Percentiles rank a stretch among this genome's conserved stretches.
These are phyloP conservation scores for Halocaridina rubra DNA, from an alignment of 2,888 invertebrate species.

Conservation along the genomic window DNA sequence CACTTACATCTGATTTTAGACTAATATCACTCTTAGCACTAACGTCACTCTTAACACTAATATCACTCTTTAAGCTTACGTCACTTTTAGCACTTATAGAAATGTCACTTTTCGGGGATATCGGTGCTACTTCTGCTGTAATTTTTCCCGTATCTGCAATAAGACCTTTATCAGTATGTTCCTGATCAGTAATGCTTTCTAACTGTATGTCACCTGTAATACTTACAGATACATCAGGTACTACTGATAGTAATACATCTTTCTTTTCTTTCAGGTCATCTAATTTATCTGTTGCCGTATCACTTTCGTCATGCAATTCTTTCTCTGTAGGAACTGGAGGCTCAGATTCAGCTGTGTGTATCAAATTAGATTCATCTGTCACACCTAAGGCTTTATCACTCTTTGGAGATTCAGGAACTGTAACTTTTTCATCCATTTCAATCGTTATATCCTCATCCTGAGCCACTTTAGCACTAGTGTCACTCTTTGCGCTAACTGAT, in stretches of 20 bases:
- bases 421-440: conserved; percentile 25
- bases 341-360: neutral
- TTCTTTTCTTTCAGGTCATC: neutral
- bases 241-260: neutral
- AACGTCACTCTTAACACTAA: conserved; percentile 24
- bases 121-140: neutral
- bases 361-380: conserved; percentile 37
- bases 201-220: neutral
- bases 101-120: conserved; percentile 47
- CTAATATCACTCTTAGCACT: conserved; percentile 2
- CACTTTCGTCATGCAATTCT: too few relatives aligned
- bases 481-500: conserved; percentile 37
- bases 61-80: conserved; percentile 1
- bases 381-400: conserved; percentile 45
- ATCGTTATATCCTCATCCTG: neutral
- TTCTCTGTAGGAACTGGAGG: neutral
- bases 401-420: conserved; percentile 31
- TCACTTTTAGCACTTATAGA: conserved; percentile 39
- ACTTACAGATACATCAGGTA: conserved; percentile 13
- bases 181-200: neutral
- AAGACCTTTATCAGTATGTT: neutral
- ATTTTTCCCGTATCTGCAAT: neutral
- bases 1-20: conserved; percentile 6
- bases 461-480: conserved; percentile 26
- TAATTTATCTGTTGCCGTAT: neutral